Percentiles rank a stretch among this genome's conserved stretches.
These are phyloP conservation scores for Phortica okadai DNA, from an alignment of 2,888 invertebrate species.

Conservation along the genomic window DNA sequence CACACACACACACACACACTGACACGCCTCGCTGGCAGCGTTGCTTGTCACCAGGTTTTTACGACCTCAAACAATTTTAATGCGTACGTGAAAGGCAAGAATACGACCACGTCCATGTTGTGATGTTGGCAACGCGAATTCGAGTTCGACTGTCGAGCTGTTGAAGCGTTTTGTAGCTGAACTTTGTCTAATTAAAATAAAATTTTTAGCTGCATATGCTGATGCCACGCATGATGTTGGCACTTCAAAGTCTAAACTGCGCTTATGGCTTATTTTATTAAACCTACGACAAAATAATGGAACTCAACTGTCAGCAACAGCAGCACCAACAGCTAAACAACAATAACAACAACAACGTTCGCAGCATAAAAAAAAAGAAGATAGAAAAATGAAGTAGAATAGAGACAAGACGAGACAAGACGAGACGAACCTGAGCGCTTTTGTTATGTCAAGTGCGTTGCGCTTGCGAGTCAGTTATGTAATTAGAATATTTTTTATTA, in stretches of 20 bases:
- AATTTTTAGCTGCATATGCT: slow-evolving; percentile 44
- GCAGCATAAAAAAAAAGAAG: background rate
- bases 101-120: slow-evolving; percentile 45
- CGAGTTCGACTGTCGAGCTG: slow-evolving; percentile 42
- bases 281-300: background rate
- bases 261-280: slow-evolving; percentile 66
- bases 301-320: background rate
- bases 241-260: slow-evolving; percentile 70
- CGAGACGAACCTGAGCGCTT: no score
- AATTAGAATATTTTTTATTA: slow-evolving; percentile 76
- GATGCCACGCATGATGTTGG: slow-evolving; percentile 59
- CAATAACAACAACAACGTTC: slow-evolving; percentile 49
- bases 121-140: background rate
- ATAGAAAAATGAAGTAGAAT: no score
- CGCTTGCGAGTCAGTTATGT: slow-evolving; percentile 63
- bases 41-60: slow-evolving; percentile 56
- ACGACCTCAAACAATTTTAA: slow-evolving; percentile 41
- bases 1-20: background rate
- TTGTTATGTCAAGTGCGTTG: background rate
- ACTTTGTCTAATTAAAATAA: slow-evolving; percentile 68
- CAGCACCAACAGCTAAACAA: slow-evolving; percentile 20
- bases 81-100: slow-evolving; percentile 6
- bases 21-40: slow-evolving; percentile 24
- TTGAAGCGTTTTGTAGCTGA: slow-evolving; percentile 63
- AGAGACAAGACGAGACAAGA: no score